These are phyloP conservation scores for Colistium nudipinnis DNA, from an alignment of 2,113 vertebrate genomes.

Conservation along the genomic window DNA sequence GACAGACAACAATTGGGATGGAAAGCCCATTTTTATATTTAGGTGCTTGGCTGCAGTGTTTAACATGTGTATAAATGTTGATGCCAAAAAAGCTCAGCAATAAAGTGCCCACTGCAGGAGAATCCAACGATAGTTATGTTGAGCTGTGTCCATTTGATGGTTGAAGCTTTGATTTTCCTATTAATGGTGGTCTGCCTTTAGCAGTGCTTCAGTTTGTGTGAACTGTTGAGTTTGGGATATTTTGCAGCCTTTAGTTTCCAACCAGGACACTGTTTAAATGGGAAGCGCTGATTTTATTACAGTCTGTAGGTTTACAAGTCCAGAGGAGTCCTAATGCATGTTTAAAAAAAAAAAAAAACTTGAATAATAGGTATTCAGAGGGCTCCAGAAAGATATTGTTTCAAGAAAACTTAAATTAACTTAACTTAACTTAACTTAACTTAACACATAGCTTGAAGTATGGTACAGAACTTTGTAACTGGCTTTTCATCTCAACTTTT, in stretches of 20 bases:
- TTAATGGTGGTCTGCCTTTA: neutral
- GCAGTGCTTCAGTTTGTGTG: neutral
- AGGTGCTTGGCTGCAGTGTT: conserved; percentile 38
- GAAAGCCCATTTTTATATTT: conserved; percentile 2
- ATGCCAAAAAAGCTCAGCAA: conserved; percentile 65
- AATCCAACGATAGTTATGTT: conserved; percentile 73
- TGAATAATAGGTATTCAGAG: no score
- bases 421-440: no score
- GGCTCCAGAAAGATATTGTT: no score
- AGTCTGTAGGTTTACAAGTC: neutral
- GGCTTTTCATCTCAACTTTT: no score
- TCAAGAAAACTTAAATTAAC: no score
- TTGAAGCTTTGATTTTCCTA: no score
- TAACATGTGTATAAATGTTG: conserved; percentile 68
- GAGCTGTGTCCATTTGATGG: neutral
- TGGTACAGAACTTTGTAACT: no score
- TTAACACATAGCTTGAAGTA: no score
- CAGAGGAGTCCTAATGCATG: neutral
- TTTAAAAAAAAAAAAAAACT: neutral
- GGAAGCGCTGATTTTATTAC: neutral
- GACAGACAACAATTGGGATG: neutral
- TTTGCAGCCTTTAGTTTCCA: neutral
- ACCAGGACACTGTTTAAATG: neutral
- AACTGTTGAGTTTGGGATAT: neutral
- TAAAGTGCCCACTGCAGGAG: conserved; percentile 82